Percentiles rank a stretch among this genome's conserved stretches.
These are phyloP conservation scores for Tribolium castaneum DNA, from an alignment of 1,140 invertebrate genomes.

Conservation along the genomic window DNA sequence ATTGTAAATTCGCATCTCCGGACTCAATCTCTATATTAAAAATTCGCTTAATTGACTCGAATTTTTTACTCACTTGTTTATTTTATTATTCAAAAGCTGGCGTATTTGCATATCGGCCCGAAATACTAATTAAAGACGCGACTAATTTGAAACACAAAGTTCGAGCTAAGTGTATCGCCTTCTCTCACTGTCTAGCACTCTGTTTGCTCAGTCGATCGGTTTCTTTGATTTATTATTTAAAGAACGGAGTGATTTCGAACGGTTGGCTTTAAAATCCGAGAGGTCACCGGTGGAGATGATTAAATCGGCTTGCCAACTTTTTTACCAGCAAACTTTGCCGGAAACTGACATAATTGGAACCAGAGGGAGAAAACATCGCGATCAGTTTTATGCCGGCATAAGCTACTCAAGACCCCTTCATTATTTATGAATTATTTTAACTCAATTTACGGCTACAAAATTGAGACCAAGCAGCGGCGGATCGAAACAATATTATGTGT, in stretches of 20 bases:
- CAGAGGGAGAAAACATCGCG: no score
- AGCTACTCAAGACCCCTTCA: no score
- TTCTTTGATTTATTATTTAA: slow-evolving; percentile 25
- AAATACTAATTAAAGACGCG: slow-evolving; percentile 32
- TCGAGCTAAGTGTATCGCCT: neutral
- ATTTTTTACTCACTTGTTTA: slow-evolving; percentile 15
- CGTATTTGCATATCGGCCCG: slow-evolving; percentile 21
- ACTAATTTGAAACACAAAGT: slow-evolving; percentile 28
- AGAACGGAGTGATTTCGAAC: neutral
- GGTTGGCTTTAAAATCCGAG: neutral
- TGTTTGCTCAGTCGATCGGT: neutral
- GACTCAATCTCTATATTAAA: slow-evolving; percentile 13
- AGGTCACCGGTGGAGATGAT: slow-evolving; percentile 3
- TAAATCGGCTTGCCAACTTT: neutral
- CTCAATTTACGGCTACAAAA: no score
- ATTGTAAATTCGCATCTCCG: slow-evolving; percentile 14
- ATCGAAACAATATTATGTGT: no score
- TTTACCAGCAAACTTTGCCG: neutral
- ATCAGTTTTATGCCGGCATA: no score
- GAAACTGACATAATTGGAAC: neutral
- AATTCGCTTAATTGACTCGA: slow-evolving; percentile 26
- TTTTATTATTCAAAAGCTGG: slow-evolving; percentile 12
- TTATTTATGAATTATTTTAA: no score
- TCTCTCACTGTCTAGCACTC: neutral
- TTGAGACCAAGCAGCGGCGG: no score